These are phyloP conservation scores for Latrodectus elegans DNA, from an alignment of 2,888 invertebrate genomes.

Conservation along the genomic window DNA sequence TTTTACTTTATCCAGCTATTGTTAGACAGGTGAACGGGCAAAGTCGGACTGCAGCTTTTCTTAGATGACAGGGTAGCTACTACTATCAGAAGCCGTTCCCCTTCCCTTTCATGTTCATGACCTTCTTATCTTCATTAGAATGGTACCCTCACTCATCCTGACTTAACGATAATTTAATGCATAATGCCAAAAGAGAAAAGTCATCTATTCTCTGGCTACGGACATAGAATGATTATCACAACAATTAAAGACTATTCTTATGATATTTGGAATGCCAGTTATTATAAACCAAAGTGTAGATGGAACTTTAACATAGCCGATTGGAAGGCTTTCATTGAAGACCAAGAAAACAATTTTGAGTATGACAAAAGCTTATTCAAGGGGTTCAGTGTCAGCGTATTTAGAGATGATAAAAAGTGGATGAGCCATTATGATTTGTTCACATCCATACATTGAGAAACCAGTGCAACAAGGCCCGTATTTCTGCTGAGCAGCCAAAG, in stretches of 20 bases:
- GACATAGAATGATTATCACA: constrained; percentile 15
- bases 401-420: too few relatives aligned
- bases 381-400: too few relatives aligned
- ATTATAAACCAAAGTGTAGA: constrained; percentile 1
- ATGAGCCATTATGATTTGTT: not conserved
- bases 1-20: too few relatives aligned
- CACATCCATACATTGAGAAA: not conserved
- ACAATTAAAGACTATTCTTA: not conserved
- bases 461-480: not conserved
- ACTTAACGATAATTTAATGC: constrained; percentile 16
- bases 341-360: not conserved
- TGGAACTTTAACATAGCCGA: constrained; percentile 18
- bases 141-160: constrained; percentile 17
- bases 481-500: constrained; percentile 1
- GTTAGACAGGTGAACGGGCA: too few relatives aligned
- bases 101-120: too few relatives aligned
- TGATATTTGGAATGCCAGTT: not conserved
- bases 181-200: not conserved
- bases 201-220: constrained; percentile 10
- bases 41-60: too few relatives aligned
- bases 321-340: not conserved
- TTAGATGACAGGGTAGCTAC: too few relatives aligned
- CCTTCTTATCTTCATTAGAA: constrained; percentile 24
- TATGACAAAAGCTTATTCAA: too few relatives aligned
- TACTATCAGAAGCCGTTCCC: too few relatives aligned